Base-by-base conservation (phyloP, 2,113 vertebrate species). In the Ceratotherium simum region DNA sequence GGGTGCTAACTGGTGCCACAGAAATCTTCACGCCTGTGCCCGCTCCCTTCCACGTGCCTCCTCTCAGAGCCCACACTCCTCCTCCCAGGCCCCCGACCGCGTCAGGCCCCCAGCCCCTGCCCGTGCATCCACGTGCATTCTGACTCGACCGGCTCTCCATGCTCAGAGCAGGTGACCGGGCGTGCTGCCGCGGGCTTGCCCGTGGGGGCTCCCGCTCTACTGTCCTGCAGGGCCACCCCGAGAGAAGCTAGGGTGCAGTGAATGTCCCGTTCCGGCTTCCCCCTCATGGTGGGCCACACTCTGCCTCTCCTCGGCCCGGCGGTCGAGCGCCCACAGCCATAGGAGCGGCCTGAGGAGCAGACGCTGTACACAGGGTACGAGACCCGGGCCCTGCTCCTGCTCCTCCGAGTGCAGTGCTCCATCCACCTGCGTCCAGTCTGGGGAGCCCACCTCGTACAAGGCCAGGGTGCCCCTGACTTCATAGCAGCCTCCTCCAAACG, bases 81-180 rank as follows among this genome's bases (percentile, higher is more conserved):
- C 72, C 16, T 25, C 0, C 70, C 36, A 39, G 11, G 31, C 5
- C 21, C 39, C 39, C 13, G 67, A 33, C 33, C 33, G 16, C 67
- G 67, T 33, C 67, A 69, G 17, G 67, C 67, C 3, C 2, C 67
- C 8, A 69, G 67, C 67, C 33, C 67, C 25, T 76, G 73, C 8
- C 73, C 25, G 3, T 31, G 42, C 39, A 46, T 25, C 70, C 1
- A 3, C 2, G 39, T 27, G 12, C 33, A 2, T 31, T 18, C 56
- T 10, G 54, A 17, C 4, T 5, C 14, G 14, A 33, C 67, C 8
- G 5, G 23, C 56, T 31, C 79, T 39, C 12, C 54, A 8, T 0
- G 12, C 7, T 1, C 56, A 1, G 0, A 54, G 76, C 31, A 0
- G 25, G 25, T 42, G 80, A 3, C 36, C 4, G 0, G 13, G 80